Evolutionary conservation across 2,797 vertebrate genomes (phyloP).

Genomic region (Sebastes matsubarae): DNA sequence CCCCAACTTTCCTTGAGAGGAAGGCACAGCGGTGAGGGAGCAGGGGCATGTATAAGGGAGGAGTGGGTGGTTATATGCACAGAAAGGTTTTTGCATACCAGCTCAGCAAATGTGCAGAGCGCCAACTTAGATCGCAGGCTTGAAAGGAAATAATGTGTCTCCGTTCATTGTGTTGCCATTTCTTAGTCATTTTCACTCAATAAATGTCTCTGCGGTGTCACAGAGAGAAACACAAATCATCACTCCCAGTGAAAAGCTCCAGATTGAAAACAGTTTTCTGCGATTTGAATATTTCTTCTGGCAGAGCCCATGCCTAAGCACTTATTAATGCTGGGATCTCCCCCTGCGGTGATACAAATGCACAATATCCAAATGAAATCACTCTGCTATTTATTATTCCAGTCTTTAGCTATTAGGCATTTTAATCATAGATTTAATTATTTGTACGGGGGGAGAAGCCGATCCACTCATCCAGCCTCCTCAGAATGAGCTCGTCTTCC

Average conservation of each 20-base stretch:
- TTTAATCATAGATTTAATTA: constrained; percentile 63
- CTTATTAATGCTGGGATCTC: constrained; percentile 42
- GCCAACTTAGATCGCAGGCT: neutral
- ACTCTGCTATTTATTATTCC: constrained; percentile 58
- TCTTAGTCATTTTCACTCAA: constrained; percentile 14
- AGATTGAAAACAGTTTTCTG: constrained; percentile 38
- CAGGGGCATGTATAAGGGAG: constrained; percentile 6
- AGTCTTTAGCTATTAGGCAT: constrained; percentile 48
- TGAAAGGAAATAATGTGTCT: constrained; percentile 25
- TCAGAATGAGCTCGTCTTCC: neutral
- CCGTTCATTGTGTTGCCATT: neutral
- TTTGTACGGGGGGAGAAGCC: constrained; percentile 30
- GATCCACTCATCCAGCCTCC: neutral
- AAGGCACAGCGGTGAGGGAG: constrained; percentile 6
- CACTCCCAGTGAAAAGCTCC: constrained; percentile 29
- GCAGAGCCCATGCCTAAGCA: constrained; percentile 13
- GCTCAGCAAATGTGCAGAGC: neutral
- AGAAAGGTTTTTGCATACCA: constrained; percentile 19
- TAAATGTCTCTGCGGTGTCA: constrained; percentile 29
- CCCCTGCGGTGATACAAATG: constrained; percentile 43
- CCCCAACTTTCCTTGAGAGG: constrained; percentile 42
- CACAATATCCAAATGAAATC: constrained; percentile 57
- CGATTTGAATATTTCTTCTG: constrained; percentile 25
- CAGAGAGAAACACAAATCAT: constrained; percentile 20
- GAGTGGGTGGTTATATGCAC: constrained; percentile 31